A percentile compares a stretch with the other conserved stretches of the same genome.
These are phyloP conservation scores for Andrena cerasifolii DNA, from an alignment of 1,140 invertebrate species.

Conservation along the genomic window DNA sequence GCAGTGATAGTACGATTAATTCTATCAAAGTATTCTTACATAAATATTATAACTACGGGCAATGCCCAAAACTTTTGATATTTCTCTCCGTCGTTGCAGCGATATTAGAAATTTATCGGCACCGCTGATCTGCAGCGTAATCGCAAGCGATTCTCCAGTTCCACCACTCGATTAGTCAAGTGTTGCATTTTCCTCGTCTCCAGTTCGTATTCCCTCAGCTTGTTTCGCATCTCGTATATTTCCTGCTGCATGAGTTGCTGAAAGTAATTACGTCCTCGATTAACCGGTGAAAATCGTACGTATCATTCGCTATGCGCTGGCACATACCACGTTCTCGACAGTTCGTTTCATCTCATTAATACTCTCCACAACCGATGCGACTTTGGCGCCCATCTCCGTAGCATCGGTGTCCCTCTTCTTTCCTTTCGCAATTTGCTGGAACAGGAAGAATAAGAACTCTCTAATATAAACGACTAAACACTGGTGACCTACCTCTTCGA, in stretches of 20 bases:
- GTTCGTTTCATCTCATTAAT: constrained; percentile 77
- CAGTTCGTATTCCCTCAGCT: constrained; percentile 76
- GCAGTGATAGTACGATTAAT: constrained; percentile 60
- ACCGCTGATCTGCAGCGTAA: constrained; percentile 72
- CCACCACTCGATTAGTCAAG: constrained; percentile 73
- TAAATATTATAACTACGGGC: constrained; percentile 42
- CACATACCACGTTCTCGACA: constrained; percentile 76
- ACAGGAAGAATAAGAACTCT: background rate
- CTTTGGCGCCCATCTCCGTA: constrained; percentile 73
- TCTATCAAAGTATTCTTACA: constrained; percentile 10
- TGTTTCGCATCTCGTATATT: constrained; percentile 76
- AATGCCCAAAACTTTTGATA: constrained; percentile 23
- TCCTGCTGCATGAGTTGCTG: constrained; percentile 79
- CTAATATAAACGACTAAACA: background rate
- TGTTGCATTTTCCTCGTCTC: constrained; percentile 78
- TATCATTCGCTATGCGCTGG: background rate
- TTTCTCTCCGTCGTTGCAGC: background rate
- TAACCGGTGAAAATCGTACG: background rate
- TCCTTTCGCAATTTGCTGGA: constrained; percentile 75
- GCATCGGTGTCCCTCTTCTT: constrained; percentile 75
- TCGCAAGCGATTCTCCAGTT: constrained; percentile 76
- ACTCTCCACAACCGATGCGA: constrained; percentile 76
- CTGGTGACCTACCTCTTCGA: too few relatives aligned
- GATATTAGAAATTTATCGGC: constrained; percentile 57
- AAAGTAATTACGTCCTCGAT: constrained; percentile 43